phyloP scores from a whole-genome alignment of 1,140 invertebrate species.

The Nilaparvata lugens region DNA sequence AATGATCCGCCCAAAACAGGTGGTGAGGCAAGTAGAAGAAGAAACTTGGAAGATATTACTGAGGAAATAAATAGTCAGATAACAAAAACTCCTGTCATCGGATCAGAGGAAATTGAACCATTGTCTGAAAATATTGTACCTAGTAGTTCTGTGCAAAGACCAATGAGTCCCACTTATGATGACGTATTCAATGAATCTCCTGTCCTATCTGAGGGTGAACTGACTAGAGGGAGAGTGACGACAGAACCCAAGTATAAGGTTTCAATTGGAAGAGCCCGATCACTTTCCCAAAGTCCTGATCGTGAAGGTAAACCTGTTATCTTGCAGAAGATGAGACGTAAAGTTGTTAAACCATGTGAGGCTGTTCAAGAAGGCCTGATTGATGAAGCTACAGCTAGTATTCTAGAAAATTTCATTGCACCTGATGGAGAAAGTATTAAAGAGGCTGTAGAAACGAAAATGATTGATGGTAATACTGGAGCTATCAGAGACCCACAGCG shows the following conservation, averaged over 20 bases:
- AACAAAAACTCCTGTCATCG: conserved; percentile 29
- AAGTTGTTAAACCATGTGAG: conserved; percentile 57
- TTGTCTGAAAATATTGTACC: not conserved
- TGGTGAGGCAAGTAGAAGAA: conserved; percentile 67
- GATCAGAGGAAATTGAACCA: conserved; percentile 36
- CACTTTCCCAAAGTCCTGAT: conserved; percentile 42
- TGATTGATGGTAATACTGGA: conserved; percentile 65
- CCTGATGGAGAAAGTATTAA: conserved; percentile 50
- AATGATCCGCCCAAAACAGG: conserved; percentile 63
- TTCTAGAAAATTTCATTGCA: conserved; percentile 45
- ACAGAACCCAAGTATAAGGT: conserved; percentile 60
- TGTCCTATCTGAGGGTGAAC: conserved; percentile 42
- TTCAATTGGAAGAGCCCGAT: conserved; percentile 46
- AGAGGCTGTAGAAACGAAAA: conserved; percentile 64
- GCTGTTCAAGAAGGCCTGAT: conserved; percentile 63
- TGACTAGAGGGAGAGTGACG: conserved; percentile 46
- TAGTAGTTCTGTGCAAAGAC: not conserved
- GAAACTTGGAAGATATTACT: conserved; percentile 52
- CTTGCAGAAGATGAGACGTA: conserved; percentile 67
- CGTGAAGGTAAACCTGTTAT: conserved; percentile 56
- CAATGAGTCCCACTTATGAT: conserved; percentile 29
- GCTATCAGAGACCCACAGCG: conserved; percentile 72
- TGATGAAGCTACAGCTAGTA: conserved; percentile 58
- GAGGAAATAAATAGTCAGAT: conserved; percentile 46
- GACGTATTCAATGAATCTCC: conserved; percentile 21